Evolutionary conservation across 2,113 vertebrate species (phyloP).

Genomic region (Peromyscus californicus): DNA sequence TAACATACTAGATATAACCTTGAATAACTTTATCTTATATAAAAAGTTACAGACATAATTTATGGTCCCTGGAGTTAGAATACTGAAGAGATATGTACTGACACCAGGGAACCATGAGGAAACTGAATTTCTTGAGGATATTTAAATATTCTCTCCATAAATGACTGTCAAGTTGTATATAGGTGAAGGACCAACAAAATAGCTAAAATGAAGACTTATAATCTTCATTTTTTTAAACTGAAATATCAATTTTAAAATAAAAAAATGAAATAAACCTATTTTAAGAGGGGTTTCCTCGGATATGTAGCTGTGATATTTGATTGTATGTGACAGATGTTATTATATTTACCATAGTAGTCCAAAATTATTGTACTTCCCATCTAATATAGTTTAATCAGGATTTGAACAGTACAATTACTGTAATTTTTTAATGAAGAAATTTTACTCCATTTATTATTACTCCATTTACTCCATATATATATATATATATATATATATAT

Average conservation of each 20-base stretch:
- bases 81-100: background rate
- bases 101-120: background rate
- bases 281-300: background rate
- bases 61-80: background rate
- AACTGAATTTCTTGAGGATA: too few species aligned
- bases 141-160: background rate
- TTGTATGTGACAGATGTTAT: background rate
- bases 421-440: background rate
- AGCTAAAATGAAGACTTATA: background rate
- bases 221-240: background rate
- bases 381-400: background rate
- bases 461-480: background rate
- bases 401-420: background rate
- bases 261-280: background rate
- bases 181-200: background rate
- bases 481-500: too few species aligned
- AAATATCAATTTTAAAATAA: background rate
- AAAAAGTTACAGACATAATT: background rate
- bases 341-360: background rate
- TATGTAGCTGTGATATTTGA: background rate
- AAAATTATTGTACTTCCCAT: background rate
- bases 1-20: background rate
- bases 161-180: background rate
- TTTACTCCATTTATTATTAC: too few species aligned
- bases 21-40: background rate